A percentile compares a stretch with the other conserved stretches of the same genome.
These are phyloP conservation scores for Xestia rhomboidea DNA, from an alignment of 2,888 invertebrate genomes.

Conservation along the genomic window DNA sequence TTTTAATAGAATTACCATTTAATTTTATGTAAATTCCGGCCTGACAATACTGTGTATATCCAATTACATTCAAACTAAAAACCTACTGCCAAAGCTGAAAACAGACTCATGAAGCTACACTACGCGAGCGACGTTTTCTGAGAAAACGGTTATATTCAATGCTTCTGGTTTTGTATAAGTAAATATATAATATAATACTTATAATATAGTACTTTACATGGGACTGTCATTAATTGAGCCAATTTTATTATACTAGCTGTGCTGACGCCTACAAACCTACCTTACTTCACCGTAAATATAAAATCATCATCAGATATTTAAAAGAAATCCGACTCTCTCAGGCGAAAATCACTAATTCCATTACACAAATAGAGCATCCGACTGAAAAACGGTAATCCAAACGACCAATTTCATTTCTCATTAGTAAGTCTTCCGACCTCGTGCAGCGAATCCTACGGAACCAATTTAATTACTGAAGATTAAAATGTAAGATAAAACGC, in stretches of 20 bases:
- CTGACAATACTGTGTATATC: not conserved
- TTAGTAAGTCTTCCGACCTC: slow-evolving; percentile 57
- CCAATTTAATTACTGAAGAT: slow-evolving; percentile 65
- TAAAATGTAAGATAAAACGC: slow-evolving; percentile 52
- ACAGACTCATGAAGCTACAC: not conserved
- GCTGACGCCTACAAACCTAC: not conserved
- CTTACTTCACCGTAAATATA: not conserved
- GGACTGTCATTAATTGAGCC: not conserved
- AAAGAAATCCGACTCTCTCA: not conserved
- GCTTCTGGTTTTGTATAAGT: no score
- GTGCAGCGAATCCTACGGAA: slow-evolving; percentile 47
- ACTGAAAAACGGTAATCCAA: slow-evolving; percentile 53
- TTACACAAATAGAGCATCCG: slow-evolving; percentile 45
- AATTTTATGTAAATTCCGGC: not conserved
- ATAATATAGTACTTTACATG: not conserved
- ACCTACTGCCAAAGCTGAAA: not conserved
- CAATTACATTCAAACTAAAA: no score
- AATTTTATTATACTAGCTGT: not conserved
- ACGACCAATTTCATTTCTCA: slow-evolving; percentile 63
- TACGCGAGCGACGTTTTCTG: not conserved
- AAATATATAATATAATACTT: no score
- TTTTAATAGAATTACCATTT: not conserved
- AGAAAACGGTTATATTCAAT: not conserved
- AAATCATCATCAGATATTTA: not conserved
- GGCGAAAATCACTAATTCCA: slow-evolving; percentile 19